Conservation (phyloP, 2,888 invertebrate species). For the Ariolimax columbianus region DNA sequence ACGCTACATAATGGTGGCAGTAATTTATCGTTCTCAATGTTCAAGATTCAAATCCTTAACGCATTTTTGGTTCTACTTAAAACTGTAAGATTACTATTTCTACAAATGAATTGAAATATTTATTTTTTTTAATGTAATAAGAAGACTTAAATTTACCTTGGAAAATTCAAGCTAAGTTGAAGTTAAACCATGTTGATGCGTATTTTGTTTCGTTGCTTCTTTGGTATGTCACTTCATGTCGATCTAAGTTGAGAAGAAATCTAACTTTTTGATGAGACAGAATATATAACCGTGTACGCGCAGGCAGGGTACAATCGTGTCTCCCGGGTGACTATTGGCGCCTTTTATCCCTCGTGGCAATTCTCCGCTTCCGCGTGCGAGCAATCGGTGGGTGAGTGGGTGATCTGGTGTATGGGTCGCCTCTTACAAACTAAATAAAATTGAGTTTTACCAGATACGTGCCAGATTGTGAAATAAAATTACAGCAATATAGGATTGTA, state of each 20-base stretch:
- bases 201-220: not conserved
- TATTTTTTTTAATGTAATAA: not conserved
- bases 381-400: not conserved
- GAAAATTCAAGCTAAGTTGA: not conserved
- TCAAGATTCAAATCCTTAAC: no score
- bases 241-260: not conserved
- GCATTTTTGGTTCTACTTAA: no score
- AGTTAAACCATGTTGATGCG: not conserved
- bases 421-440: not conserved
- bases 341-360: conserved; percentile 2
- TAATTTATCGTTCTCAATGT: no score
- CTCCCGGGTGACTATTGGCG: not conserved
- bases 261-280: not conserved
- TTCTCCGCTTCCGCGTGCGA: not conserved
- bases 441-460: no score
- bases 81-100: no score
- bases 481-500: not conserved
- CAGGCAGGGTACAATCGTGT: not conserved
- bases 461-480: not conserved
- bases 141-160: not conserved
- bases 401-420: not conserved
- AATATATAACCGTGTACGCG: not conserved
- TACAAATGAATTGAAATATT: not conserved
- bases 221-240: not conserved
- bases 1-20: no score